phyloP scores from a whole-genome alignment of 2,888 invertebrate genomes.

The Lottia scabra region DNA sequence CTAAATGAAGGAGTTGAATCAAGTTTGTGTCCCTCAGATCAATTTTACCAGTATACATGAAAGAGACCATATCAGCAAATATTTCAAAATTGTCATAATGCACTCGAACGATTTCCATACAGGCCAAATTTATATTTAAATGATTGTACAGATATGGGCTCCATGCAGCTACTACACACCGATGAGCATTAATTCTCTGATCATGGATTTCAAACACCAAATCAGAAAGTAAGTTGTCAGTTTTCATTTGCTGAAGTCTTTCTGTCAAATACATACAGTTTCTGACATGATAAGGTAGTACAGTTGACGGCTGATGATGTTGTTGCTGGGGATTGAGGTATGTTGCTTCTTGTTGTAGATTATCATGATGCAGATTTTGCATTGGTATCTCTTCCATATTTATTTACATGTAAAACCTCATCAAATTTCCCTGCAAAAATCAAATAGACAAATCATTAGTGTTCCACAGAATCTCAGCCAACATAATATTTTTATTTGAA shows the following conservation, averaged over 20 bases:
- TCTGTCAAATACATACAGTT: slow-evolving; percentile 21
- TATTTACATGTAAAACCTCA: too few relatives aligned
- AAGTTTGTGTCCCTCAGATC: slow-evolving; percentile 75
- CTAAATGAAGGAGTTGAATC: slow-evolving; percentile 75
- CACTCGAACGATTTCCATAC: slow-evolving; percentile 26
- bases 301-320: slow-evolving; percentile 16
- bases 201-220: slow-evolving; percentile 75
- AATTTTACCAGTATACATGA: slow-evolving; percentile 77
- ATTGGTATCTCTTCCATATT: too few relatives aligned
- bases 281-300: neutral
- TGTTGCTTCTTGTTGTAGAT: neutral
- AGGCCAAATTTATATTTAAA: slow-evolving; percentile 66
- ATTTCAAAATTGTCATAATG: slow-evolving; percentile 72
- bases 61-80: slow-evolving; percentile 75
- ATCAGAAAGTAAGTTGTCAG: slow-evolving; percentile 75
- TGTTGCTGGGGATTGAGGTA: slow-evolving; percentile 6
- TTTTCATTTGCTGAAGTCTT: slow-evolving; percentile 63
- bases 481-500: too few relatives aligned
- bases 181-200: slow-evolving; percentile 75
- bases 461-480: too few relatives aligned
- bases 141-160: slow-evolving; percentile 78
- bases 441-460: too few relatives aligned
- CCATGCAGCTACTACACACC: slow-evolving; percentile 76
- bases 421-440: too few relatives aligned
- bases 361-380: neutral